Base-by-base conservation (phyloP, 1,140 invertebrate genomes). In the Lysiphlebus fabarum region DNA sequence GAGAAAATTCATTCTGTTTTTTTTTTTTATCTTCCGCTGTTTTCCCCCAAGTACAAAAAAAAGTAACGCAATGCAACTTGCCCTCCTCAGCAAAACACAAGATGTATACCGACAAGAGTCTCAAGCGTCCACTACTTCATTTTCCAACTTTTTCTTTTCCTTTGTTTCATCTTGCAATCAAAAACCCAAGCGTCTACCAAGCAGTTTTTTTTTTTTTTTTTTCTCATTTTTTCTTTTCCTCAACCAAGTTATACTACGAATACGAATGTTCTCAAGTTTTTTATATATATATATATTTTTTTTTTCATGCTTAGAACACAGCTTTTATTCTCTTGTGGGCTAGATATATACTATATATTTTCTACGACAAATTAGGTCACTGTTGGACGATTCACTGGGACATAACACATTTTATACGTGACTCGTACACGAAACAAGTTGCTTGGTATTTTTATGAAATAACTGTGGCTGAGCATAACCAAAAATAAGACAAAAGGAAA, bases 111-210 rank as follows among this genome's bases (percentile, higher is more conserved):
- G 17, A 2, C 17, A 34, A n/a, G 47, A 34, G 33, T 17, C 62
- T 53, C 50, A 56, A 26, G 48, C 62, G 17, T 41, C 62, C 48
- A 44, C 59, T 48, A 12, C 34, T 48, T 36, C 33, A 14, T 48
- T 36, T 48, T 38, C 10, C 45, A 26, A 45, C 10, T 17, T 36
- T 38, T 40, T 45, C 45, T 47, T 44, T 45, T 8, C 12, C 12
- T 56, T 45, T 12, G 17, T 43, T 26, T 41, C 40, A 26, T 17
- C 40, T 51, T 42, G 54, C 59, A 56, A 61, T 61, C 36, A 50
- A 60, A 59, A 61, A 48, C 33, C 58, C 67, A 65, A 63, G 68
- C 59, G 61, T 54, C 58, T 56, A 66, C 67, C 67, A 68, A 65
- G 50, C 47, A 14, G 48, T 40, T 49, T 49, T 49, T 49, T 11